These are phyloP conservation scores for Arge pagana DNA, from an alignment of 2,888 invertebrate species.

Conservation along the genomic window DNA sequence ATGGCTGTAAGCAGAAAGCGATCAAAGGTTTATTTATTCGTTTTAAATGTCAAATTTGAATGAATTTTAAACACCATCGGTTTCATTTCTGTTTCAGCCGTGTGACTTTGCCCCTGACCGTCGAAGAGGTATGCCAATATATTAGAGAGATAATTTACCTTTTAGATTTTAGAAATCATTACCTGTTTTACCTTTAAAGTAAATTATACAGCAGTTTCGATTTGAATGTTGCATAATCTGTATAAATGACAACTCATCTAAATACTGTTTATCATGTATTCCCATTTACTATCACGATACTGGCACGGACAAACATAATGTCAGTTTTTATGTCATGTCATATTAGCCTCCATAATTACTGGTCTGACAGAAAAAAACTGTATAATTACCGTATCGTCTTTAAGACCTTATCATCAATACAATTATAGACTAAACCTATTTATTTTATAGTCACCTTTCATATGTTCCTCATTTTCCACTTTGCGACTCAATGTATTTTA, in stretches of 20 bases:
- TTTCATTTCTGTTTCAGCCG: conserved; percentile 75
- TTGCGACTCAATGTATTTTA: conserved; percentile 13
- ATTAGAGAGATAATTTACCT: conserved; percentile 10
- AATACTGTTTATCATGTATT: conserved; percentile 30
- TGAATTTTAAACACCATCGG: conserved; percentile 34
- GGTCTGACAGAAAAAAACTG: too few relatives aligned
- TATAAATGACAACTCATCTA: conserved; percentile 37
- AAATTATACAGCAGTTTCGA: conserved; percentile 23
- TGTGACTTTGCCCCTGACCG: conserved; percentile 92
- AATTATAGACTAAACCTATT: too few relatives aligned
- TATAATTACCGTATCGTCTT: too few relatives aligned
- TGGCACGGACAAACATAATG: too few relatives aligned
- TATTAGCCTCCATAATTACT: too few relatives aligned
- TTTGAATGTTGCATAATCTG: conserved; percentile 25
- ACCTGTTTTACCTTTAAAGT: conserved; percentile 8
- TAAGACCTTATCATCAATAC: too few relatives aligned
- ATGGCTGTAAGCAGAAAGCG: conserved; percentile 6
- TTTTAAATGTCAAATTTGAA: conserved; percentile 24
- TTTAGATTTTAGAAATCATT: neutral
- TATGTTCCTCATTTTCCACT: neutral
- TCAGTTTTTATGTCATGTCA: too few relatives aligned
- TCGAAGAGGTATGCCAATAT: conserved; percentile 84
- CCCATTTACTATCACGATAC: too few relatives aligned
- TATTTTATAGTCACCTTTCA: too few relatives aligned
- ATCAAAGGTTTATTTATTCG: conserved; percentile 32